A percentile compares a stretch with the other conserved stretches of the same genome.
Evolutionary conservation across 2,888 invertebrate species (phyloP).

Genomic region (Nephrotoma flavescens): DNA sequence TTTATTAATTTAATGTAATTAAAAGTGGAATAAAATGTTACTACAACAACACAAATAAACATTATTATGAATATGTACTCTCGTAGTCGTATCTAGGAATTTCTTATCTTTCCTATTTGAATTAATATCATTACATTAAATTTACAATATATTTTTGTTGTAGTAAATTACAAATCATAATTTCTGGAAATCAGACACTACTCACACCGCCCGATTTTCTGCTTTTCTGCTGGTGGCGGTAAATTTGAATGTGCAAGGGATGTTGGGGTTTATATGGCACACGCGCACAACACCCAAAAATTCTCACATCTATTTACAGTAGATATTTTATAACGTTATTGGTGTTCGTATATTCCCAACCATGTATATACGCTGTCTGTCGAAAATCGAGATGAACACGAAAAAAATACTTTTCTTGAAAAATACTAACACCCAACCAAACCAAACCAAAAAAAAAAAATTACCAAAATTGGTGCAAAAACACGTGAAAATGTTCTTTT

Average conservation of each 20-base stretch:
- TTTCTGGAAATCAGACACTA: background rate
- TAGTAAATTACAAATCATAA: background rate
- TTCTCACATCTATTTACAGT: background rate
- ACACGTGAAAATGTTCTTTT: background rate
- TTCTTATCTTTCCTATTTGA: background rate
- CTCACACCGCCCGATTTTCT: background rate
- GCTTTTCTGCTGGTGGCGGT: too few relatives aligned
- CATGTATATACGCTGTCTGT: background rate
- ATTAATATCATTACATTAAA: background rate
- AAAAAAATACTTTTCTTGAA: background rate
- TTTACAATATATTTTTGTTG: background rate
- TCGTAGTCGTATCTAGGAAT: background rate
- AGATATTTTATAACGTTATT: background rate
- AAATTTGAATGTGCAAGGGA: background rate
- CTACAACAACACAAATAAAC: background rate
- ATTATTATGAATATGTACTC: background rate
- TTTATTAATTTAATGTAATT: background rate
- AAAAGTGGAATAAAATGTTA: background rate
- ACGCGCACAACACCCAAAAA: background rate
- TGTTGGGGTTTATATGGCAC: background rate
- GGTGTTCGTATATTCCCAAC: background rate
- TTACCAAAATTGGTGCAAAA: background rate
- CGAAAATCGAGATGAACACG: background rate
- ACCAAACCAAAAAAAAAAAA: background rate
- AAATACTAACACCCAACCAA: background rate